A percentile compares a stretch with the other conserved stretches of the same genome.
phyloP scores from a whole-genome alignment of 1,140 invertebrate species.

The Parapsyche elsis region DNA sequence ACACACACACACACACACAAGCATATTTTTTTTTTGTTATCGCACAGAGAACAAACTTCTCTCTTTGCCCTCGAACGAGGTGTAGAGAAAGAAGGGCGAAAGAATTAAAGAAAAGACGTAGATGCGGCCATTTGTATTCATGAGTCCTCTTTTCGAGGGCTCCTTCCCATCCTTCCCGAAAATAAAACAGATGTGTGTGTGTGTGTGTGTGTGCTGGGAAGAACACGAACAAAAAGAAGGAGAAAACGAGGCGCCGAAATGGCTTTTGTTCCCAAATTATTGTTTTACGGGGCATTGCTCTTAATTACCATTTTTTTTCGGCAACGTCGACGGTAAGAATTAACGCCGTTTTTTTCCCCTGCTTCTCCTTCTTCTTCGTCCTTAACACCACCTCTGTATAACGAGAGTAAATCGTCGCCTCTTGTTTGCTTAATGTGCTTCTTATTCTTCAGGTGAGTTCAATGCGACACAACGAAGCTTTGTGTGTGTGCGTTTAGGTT shows the following conservation, averaged over 20 bases:
- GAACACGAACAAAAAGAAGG: not conserved
- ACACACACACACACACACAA: not conserved
- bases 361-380: not conserved
- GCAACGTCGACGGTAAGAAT: not conserved
- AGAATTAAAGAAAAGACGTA: constrained; percentile 37
- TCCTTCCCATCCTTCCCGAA: not conserved
- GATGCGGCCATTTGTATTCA: constrained; percentile 43
- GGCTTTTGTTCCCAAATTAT: constrained; percentile 41
- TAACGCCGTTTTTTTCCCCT: constrained; percentile 10
- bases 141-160: constrained; percentile 34
- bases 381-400: too few relatives aligned
- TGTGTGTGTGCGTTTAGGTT: too few relatives aligned
- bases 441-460: too few relatives aligned
- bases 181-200: constrained; percentile 35
- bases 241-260: constrained; percentile 39
- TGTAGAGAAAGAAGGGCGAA: constrained; percentile 23
- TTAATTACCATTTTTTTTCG: constrained; percentile 39
- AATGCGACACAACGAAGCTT: too few relatives aligned
- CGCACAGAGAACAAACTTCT: constrained; percentile 1
- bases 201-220: not conserved
- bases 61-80: not conserved
- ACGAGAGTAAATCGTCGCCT: constrained; percentile 14
- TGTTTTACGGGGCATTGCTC: constrained; percentile 42
- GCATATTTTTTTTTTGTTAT: constrained; percentile 7
- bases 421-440: constrained; percentile 1